Evolutionary conservation across 1,140 invertebrate genomes (phyloP), one percentile per base, ranked within the genome.

Genomic region (Drosophila persimilis): DNA sequence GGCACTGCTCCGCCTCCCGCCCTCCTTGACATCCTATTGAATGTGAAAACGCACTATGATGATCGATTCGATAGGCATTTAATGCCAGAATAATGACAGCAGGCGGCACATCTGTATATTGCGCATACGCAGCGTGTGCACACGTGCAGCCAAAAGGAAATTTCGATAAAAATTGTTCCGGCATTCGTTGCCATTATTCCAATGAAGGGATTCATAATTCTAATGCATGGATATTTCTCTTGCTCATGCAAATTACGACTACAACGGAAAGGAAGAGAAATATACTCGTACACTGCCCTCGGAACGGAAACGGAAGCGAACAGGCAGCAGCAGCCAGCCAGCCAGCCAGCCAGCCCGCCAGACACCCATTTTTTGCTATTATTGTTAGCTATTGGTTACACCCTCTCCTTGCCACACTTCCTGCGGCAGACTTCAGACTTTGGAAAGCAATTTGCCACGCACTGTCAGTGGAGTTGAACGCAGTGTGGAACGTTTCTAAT

Each of bases 381-480:
- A 78, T 88, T 88, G 75, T 83, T 88, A 78, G 77, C 71, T 77
- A 81, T 86, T 66, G 78, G 70, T 67, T 79, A 51, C 60, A 56
- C 11, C 35, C 35, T 3, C 35, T 50, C 53, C 35, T 53, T 72
- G 62, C 54, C 31, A 50, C 24, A 51, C 26, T 9, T 46, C 46
- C 22, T 43, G n/a, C 55, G 73, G 55, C 65, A 86, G 83, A 71
- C 71, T 83, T 65, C 47, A 84, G 80, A 84, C 84, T 88, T 88
- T 80, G 83, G 72, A 88, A 88, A 88, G 83, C 83, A 88, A 88
- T 88, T 88, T 88, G 83, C 83, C 83, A 88, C 83, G 83, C 83
- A 88, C 83, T 88, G 83, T 70, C 83, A 88, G 83, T 88, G 83
- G 88, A 88, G 83, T 88, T 83, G 83, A 88, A 86, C 83, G 83